These are phyloP conservation scores for Tetramorium simillimum DNA, from an alignment of 1,140 invertebrate species.

Conservation along the genomic window DNA sequence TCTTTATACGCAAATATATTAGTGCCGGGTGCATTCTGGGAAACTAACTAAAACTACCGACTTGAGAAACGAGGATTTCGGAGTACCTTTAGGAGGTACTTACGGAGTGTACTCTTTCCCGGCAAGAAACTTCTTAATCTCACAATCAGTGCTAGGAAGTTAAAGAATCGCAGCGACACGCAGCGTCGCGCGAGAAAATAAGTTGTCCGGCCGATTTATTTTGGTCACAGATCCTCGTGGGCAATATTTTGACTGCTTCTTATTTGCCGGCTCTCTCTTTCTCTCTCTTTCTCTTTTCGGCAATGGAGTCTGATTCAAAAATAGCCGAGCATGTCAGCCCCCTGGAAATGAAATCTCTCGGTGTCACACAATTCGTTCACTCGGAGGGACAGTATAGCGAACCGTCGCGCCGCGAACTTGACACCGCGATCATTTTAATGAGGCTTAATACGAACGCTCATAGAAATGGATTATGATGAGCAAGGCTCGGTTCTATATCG, in stretches of 20 bases:
- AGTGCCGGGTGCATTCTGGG: neutral
- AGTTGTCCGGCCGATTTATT: constrained; percentile 45
- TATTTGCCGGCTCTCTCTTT: constrained; percentile 5
- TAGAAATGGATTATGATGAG: neutral
- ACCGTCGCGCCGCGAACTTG: constrained; percentile 26
- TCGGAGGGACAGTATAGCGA: neutral
- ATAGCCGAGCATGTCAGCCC: constrained; percentile 33
- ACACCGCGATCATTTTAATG: constrained; percentile 33
- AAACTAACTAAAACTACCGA: no score
- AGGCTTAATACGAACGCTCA: neutral
- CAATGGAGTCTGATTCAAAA: constrained; percentile 29
- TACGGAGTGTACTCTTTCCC: neutral
- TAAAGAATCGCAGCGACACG: neutral
- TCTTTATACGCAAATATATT: neutral
- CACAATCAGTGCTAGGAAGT: neutral
- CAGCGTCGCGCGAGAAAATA: constrained; percentile 31
- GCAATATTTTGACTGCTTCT: constrained; percentile 48
- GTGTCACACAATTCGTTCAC: neutral
- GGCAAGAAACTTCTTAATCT: neutral
- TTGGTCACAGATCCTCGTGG: constrained; percentile 30
- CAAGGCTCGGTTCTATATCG: neutral
- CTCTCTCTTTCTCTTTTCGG: neutral
- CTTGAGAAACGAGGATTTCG: neutral
- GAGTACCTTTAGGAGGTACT: neutral
- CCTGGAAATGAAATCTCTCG: constrained; percentile 40